Evolutionary conservation across 2,797 vertebrate species (phyloP).

Genomic region (Hapalemur alaotrensis): DNA sequence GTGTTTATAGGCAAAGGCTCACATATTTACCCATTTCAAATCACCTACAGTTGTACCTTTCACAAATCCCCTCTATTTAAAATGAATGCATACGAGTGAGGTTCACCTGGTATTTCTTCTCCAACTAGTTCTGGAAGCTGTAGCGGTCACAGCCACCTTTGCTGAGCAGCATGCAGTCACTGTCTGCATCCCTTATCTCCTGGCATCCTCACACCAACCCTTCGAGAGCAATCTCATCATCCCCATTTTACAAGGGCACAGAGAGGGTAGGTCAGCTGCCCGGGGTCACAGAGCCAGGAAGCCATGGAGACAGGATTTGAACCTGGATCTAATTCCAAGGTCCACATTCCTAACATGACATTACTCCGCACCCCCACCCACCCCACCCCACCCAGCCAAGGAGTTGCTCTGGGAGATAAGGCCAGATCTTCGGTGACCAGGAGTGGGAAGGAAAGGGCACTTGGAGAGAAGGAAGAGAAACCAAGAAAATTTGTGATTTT

Average conservation of each 20-base stretch:
- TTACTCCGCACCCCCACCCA: no score
- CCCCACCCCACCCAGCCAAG: background rate
- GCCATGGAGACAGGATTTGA: background rate
- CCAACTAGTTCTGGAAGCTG: background rate
- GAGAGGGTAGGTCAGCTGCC: background rate
- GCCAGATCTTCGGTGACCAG: background rate
- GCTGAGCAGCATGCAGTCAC: background rate
- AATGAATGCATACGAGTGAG: background rate
- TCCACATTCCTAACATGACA: background rate
- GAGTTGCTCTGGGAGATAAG: background rate
- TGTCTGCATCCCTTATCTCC: background rate
- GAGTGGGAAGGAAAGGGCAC: background rate
- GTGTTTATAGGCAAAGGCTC: background rate
- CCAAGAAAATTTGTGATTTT: background rate
- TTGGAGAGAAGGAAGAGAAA: background rate
- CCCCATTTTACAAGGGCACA: background rate
- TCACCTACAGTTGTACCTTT: background rate
- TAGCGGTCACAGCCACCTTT: fast-evolving
- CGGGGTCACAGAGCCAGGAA: background rate
- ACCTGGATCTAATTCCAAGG: background rate
- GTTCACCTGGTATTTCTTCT: background rate
- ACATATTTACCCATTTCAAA: background rate
- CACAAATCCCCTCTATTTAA: background rate
- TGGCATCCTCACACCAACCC: background rate
- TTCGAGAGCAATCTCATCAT: background rate